Evolutionary conservation across 53 echinoderm and acorn worm species (phyloP), one percentile per base, ranked within the genome.

Genomic region (Arbacia lixula): DNA sequence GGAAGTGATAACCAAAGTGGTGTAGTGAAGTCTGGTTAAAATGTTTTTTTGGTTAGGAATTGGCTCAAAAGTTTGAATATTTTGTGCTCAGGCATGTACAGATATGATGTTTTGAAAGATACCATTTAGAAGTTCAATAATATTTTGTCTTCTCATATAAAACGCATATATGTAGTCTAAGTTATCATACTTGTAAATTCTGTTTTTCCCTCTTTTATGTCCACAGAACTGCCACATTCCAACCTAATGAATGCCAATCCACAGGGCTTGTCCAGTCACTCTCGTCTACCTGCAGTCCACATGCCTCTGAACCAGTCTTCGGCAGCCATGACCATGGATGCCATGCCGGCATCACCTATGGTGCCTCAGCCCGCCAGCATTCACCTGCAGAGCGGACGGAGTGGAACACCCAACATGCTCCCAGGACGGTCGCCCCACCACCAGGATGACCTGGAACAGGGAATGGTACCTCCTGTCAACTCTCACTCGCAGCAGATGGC

Each of bases 291-390:
- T 81, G n/a, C n/a, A n/a, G 63, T 50, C 21, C 82, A 81, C 46
- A 81, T 63, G 82, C 43, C 82, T 17, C 46, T 42, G 17, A 63
- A 61, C 82, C 82, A 61, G 32, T 81, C 82, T 42, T 49, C 62
- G 19, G 78, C 55, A 10, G 62, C 63, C 46, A 49, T 79, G 79
- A 60, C 22, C 27, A 12, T 60, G 40, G 82, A 81, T 33, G 42
- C 82, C 43, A 81, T 81, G 63, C 82, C 82, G 14, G 63, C 19
- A 46, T 81, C 82, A 31, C 82, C 82, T 31, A 63, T 81, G 82
- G 82, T 81, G 22, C 63, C 49, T 19, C 63, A 61, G 42, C 5
- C 63, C 0, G 28, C 63, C 3, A 81, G 42, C 34, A 35, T 64
- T n/a, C 82, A 64, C 46, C 41, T 81, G 1, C 82, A 81, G 64